phyloP scores from a whole-genome alignment of 2,113 vertebrate species.

The Mus musculus region DNA sequence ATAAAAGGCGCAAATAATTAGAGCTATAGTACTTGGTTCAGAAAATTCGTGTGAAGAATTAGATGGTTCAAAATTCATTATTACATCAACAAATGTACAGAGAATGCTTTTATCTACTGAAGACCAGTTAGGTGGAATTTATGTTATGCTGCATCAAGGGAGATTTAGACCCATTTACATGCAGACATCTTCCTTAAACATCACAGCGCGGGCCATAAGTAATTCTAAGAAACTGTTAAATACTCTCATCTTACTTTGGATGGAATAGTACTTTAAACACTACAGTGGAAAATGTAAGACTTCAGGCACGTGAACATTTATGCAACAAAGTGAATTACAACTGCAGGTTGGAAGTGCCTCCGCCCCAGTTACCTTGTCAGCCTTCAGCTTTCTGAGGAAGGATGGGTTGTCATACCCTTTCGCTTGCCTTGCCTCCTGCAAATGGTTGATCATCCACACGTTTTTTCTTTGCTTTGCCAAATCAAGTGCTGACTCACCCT shows the following conservation, averaged over 20 bases:
- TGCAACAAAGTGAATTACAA: not conserved
- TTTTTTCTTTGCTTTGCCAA: constrained; percentile 99
- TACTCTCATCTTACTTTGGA: constrained; percentile 7
- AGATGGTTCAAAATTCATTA: not conserved
- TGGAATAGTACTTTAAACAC: constrained; percentile 38
- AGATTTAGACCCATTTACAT: not conserved
- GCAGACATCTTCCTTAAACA: not conserved
- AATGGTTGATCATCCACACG: constrained; percentile 99
- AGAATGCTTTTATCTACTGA: not conserved
- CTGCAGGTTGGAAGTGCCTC: not conserved
- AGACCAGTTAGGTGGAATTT: not conserved
- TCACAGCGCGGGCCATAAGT: not conserved
- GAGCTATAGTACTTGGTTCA: not conserved
- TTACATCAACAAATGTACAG: not conserved
- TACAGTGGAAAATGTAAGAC: not conserved
- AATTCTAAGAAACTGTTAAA: not conserved
- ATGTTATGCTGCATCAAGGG: too few species aligned
- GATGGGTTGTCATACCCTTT: constrained; percentile 99
- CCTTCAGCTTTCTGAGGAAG: constrained; percentile 97
- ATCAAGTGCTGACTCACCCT: constrained; percentile 98
- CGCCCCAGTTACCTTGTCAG: constrained; percentile 93
- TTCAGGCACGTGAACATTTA: not conserved
- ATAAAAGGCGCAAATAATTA: not conserved
- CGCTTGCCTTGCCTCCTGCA: constrained; percentile 98
- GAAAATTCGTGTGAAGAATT: not conserved